These are phyloP conservation scores for Pogonophryne albipinna DNA, from an alignment of 2,797 vertebrate genomes.

Conservation along the genomic window DNA sequence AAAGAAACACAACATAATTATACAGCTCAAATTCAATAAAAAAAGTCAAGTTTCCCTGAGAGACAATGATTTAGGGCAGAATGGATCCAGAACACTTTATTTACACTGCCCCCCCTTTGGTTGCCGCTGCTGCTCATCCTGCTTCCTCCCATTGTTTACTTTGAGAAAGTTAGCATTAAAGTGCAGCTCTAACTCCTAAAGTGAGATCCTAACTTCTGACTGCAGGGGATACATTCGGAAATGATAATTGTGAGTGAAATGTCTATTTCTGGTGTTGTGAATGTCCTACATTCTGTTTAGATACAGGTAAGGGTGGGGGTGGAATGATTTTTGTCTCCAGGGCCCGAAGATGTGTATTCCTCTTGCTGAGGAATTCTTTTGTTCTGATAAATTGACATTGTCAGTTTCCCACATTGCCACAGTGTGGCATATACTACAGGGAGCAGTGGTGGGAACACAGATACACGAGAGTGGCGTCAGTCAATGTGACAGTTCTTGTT, in stretches of 20 bases:
- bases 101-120: slow-evolving; percentile 9
- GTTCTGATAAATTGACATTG: slow-evolving; percentile 88
- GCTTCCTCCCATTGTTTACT: slow-evolving; percentile 56
- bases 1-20: slow-evolving; percentile 34
- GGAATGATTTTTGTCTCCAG: slow-evolving; percentile 83
- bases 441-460: slow-evolving; percentile 78
- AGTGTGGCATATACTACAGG: slow-evolving; percentile 80
- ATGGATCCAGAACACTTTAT: neutral
- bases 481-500: slow-evolving; percentile 82
- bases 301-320: slow-evolving; percentile 83
- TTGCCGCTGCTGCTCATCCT: slow-evolving; percentile 28
- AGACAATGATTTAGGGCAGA: slow-evolving; percentile 10
- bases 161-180: slow-evolving; percentile 70
- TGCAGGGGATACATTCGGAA: slow-evolving; percentile 79
- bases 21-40: neutral
- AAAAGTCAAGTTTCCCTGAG: neutral
- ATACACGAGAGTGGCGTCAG: slow-evolving; percentile 78
- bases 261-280: slow-evolving; percentile 82
- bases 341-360: slow-evolving; percentile 78
- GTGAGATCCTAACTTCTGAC: slow-evolving; percentile 79
- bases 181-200: slow-evolving; percentile 66
- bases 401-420: slow-evolving; percentile 84
- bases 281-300: slow-evolving; percentile 86
- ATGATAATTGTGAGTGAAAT: slow-evolving; percentile 82
- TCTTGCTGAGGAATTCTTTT: slow-evolving; percentile 83